Percentiles rank a stretch among this genome's conserved stretches.
Conservation (phyloP, 1,140 invertebrate species). For the Adoxophyes honmai region DNA sequence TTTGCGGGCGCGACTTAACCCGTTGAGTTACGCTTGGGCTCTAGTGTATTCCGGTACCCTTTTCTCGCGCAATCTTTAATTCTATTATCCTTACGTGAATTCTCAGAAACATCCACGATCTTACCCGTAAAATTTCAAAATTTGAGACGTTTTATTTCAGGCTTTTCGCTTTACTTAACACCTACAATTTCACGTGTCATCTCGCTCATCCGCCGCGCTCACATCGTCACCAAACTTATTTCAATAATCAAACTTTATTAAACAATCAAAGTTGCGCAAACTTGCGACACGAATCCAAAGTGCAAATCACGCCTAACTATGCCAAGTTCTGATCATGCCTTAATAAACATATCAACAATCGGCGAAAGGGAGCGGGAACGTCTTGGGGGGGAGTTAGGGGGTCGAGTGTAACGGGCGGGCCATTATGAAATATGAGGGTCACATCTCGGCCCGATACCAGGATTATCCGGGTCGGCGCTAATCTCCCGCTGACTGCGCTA, state of each 20-base stretch:
- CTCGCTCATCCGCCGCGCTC: too few relatives aligned
- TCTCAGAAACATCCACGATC: too few relatives aligned
- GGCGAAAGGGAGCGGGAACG: not conserved
- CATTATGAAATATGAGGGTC: conserved; percentile 51
- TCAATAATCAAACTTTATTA: conserved; percentile 7
- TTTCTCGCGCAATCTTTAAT: too few relatives aligned
- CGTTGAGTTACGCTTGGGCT: not conserved
- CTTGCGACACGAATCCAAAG: not conserved
- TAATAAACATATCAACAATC: conserved; percentile 14
- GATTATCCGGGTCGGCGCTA: conserved; percentile 39
- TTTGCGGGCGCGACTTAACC: not conserved
- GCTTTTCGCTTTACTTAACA: too few relatives aligned
- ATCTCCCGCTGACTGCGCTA: conserved; percentile 39
- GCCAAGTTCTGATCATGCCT: conserved; percentile 4
- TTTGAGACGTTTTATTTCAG: too few relatives aligned
- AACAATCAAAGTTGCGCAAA: conserved; percentile 5
- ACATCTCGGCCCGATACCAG: conserved; percentile 33
- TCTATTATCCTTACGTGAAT: too few relatives aligned
- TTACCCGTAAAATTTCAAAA: too few relatives aligned
- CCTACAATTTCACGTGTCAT: too few relatives aligned
- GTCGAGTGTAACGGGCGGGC: conserved; percentile 11
- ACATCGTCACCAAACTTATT: too few relatives aligned
- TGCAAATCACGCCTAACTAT: conserved; percentile 12
- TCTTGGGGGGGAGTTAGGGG: not conserved
- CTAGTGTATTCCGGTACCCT: too few relatives aligned